Percentiles rank a stretch among this genome's conserved stretches.
These are phyloP conservation scores for Struthio camelus DNA, from an alignment of 2,113 vertebrate genomes.

Conservation along the genomic window DNA sequence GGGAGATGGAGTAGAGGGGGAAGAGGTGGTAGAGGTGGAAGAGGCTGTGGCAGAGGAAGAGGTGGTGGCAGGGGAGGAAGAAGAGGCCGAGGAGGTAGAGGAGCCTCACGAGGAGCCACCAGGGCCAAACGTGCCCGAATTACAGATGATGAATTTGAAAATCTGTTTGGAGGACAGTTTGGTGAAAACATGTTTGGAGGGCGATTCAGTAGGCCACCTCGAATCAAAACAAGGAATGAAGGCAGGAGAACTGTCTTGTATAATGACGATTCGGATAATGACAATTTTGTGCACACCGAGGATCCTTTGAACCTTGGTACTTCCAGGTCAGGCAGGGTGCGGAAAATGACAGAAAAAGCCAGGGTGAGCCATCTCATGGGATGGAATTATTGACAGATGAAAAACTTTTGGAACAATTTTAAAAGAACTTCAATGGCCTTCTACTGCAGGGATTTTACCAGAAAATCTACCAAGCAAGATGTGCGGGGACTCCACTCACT, in stretches of 20 bases:
- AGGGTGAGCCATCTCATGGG: conserved; percentile 99
- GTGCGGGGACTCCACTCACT: conserved; percentile 80
- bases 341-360: conserved; percentile 98
- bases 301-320: conserved; percentile 96
- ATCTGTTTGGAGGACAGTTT: conserved; percentile 77
- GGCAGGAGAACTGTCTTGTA: conserved; percentile 95
- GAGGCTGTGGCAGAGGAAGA: conserved; percentile 76
- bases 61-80: conserved; percentile 67
- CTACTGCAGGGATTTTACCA: conserved; percentile 94
- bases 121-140: conserved; percentile 74
- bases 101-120: conserved; percentile 72
- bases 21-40: conserved; percentile 69
- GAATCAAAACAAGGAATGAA: conserved; percentile 94
- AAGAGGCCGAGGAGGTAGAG: conserved; percentile 74
- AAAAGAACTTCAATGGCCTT: conserved; percentile 77
- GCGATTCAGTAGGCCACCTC: conserved; percentile 73
- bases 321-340: conserved; percentile 95
- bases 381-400: conserved; percentile 90
- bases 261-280: conserved; percentile 93
- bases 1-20: conserved; percentile 75
- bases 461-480: conserved; percentile 82
- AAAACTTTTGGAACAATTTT: conserved; percentile 68
- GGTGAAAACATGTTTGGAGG: conserved; percentile 64
- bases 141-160: conserved; percentile 78
- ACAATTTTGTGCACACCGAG: conserved; percentile 83